Base-by-base conservation (phyloP, 35 echinoderm and acorn worm genomes). In the Apostichopus parvimensis region DNA sequence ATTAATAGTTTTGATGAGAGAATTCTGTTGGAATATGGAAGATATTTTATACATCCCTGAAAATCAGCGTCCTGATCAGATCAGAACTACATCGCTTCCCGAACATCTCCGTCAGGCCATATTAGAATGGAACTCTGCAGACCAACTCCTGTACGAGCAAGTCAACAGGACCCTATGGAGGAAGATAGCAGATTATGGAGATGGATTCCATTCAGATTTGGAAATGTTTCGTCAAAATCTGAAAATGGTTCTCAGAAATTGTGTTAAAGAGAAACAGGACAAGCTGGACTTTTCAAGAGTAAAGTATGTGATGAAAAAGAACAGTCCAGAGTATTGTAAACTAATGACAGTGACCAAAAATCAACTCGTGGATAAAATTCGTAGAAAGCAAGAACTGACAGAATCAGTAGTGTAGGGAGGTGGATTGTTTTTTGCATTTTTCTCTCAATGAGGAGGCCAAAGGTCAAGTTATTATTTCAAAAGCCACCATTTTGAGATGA, bases 161-260 rank as follows among this genome's bases (percentile, higher is more conserved):
- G 95, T 98, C 66, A 98, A 98, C 82, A n/a, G 77, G 24, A 94
- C 93, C 25, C 88, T 98, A 8, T 98, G 97, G 97, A 22, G 87
- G 13, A 96, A 94, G 73, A 94, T 98, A 11, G 59, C 81, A 4
- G 75, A 93, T 57, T 98, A 96, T 72, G 97, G 97, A 54, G 90
- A 93, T 9, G 61, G 54, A 13, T 98, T 98, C 79, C 56, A 79
- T 12, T 12, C 79, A n/a, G 97, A 98, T 18, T 90, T 98, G 62
- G 17, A 77, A 45, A 45, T 66, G 21, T 98, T 98, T 70, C 84
- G 92, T 54, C 17, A 60, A n/a, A 66, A 23, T 22, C 56, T 91
- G 70, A 78, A 79, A 73, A 25, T 14, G 6, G 64, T 88, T 12
- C 72, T 72, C 6, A 20, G 5, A 18, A 54, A 34, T 8, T 88